Conservation (phyloP, 2,797 vertebrate genomes). For the Sebastiscus albofasciatus region DNA sequence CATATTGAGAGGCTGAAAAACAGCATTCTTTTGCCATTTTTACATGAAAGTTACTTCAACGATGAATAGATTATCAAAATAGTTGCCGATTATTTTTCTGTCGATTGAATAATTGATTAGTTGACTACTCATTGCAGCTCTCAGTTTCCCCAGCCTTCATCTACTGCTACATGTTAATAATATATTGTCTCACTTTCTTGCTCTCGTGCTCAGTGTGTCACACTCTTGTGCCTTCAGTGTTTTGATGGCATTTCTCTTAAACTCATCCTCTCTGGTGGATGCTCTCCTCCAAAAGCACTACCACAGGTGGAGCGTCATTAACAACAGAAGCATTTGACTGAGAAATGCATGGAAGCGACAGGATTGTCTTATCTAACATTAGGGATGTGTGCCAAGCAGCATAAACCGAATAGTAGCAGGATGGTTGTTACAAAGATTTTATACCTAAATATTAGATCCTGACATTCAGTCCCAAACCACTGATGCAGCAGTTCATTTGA, state of each 20-base stretch:
- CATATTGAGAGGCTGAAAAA: too few relatives aligned
- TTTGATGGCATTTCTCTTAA: slow-evolving; percentile 15
- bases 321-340: slow-evolving; percentile 2
- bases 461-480: not conserved
- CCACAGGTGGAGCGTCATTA: slow-evolving; percentile 21
- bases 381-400: not conserved
- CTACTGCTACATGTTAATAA: not conserved
- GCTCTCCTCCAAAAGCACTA: slow-evolving; percentile 38
- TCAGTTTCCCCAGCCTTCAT: not conserved
- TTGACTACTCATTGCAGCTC: too few relatives aligned
- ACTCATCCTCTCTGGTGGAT: not conserved
- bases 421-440: not conserved
- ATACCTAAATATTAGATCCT: not conserved
- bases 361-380: slow-evolving; percentile 8
- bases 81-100: too few relatives aligned
- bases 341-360: slow-evolving; percentile 17
- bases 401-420: not conserved
- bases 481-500: not conserved
- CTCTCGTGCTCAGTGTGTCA: slow-evolving; percentile 20
- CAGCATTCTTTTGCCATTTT: too few relatives aligned
- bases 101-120: too few relatives aligned
- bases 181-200: slow-evolving; percentile 22
- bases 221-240: not conserved
- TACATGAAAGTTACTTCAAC: too few relatives aligned
- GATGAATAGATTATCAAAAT: too few relatives aligned